Base-by-base conservation (phyloP, 64 coral and sea anemone species). In the Porites australiensis region DNA sequence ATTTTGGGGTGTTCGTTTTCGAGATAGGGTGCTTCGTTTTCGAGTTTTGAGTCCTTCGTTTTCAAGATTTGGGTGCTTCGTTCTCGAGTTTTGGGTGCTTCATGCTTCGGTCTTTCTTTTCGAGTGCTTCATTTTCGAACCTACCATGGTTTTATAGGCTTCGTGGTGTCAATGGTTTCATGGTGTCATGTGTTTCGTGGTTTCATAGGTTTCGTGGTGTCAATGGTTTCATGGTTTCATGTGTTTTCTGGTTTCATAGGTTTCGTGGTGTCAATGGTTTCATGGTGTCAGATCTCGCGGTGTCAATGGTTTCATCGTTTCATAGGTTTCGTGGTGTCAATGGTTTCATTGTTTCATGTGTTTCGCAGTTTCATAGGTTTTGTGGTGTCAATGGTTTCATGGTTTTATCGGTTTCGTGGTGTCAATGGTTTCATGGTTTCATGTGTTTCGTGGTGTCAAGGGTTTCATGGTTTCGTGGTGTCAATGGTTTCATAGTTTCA, bases 311-410 rank as follows among this genome's bases (percentile, higher is more conserved):
- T 81, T 18, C 48, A 58, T 58, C 51, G 77, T 81, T 81, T 81
- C 77, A 19, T 48, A 18, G 47, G 13, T 82, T 82, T 51, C 54
- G 18, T n/a, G n/a, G n/a, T n/a, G n/a, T n/a, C n/a, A n/a, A n/a
- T 11, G 80, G 80, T 83, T 83, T 83, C 82, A 8, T 86, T 4
- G 9, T 65, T 63, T 64, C 58, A 83, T 21, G 51, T 44, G 37
- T 83, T 64, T 45, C 37, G 45, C 64, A 20, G 22, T 47, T 72
- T 45, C 27, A 72, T n/a, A n/a, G n/a, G n/a, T n/a, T n/a, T n/a
- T n/a, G n/a, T n/a, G n/a, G n/a, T n/a, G n/a, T n/a, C n/a, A n/a
- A n/a, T n/a, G n/a, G n/a, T n/a, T n/a, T n/a, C n/a, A n/a, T n/a
- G n/a, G n/a, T n/a, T n/a, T n/a, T n/a, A n/a, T n/a, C n/a, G n/a